Base-by-base conservation (phyloP, 2,797 vertebrate species). In the Florisuga fusca region DNA sequence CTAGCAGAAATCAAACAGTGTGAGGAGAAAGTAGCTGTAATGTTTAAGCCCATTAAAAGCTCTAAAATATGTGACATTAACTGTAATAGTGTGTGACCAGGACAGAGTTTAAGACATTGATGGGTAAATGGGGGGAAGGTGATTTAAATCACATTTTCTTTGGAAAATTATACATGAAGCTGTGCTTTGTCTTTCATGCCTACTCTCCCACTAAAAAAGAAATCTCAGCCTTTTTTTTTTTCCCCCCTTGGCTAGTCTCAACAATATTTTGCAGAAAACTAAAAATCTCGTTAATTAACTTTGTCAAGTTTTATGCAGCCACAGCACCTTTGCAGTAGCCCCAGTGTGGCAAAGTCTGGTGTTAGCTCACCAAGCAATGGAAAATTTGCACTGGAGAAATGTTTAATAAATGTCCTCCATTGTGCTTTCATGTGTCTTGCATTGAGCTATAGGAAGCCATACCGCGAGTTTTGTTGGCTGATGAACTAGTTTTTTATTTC, bases 51-150 rank as follows among this genome's bases (percentile, higher is more conserved):
- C 50, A 19, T 84, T 92, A 86, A 61, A 20, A 79, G 59, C 7
- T 85, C 45, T 74, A 86, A 89, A 95, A 57, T 66, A 59, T 78
- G 51, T 63, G 73, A 57, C 25, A 93, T 85, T 91, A 92, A 78
- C 34, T 14, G 5, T 58, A 69, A 81, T 43, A 73, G 43, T 6
- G 2, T 76, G 85, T 67, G 41, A 20, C 51, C 67, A 73, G 69
- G 48, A 73, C 14, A 43, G 55, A 64, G 16, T 76, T 84, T 69
- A 75, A 86, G 69, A 23, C 38, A 45, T 31, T 45, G 33, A 15
- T 34, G 21, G 14, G 34, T 1, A 3, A 31, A 45, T 18, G 6
- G 3, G 13, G 4, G 17, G 19, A 71, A 58, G 9, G 8, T 17
- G 8, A 87, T 34, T 33, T 76, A 54, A 79, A 68, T 73, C 13